These are phyloP conservation scores for Aricia agestis DNA, from an alignment of 1,140 invertebrate species.

Conservation along the genomic window DNA sequence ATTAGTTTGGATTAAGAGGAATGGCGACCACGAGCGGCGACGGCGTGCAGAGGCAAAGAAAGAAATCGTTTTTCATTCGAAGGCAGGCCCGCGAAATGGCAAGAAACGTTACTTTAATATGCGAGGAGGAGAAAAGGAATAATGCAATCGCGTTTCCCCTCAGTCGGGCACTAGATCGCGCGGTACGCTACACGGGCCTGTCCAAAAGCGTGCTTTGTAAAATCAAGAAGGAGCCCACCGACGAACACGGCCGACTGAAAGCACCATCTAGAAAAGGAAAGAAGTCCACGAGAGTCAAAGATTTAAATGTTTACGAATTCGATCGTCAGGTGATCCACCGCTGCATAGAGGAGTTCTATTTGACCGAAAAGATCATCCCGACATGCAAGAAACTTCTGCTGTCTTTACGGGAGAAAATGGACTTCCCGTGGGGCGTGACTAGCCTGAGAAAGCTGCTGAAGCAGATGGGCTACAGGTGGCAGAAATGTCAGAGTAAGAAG, in stretches of 20 bases:
- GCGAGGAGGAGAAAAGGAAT: conserved; percentile 24
- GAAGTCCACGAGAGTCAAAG: conserved; percentile 25
- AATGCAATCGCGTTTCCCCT: conserved; percentile 11
- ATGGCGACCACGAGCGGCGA: not conserved
- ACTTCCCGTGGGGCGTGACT: conserved; percentile 30
- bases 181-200: conserved; percentile 28
- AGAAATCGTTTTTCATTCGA: conserved; percentile 19
- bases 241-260: conserved; percentile 23
- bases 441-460: conserved; percentile 36
- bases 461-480: conserved; percentile 33
- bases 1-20: not conserved
- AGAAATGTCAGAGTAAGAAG: conserved; percentile 25
- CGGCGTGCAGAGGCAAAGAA: not conserved
- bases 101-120: conserved; percentile 23
- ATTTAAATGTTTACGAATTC: conserved; percentile 32
- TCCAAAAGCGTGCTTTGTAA: conserved; percentile 25
- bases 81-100: conserved; percentile 28
- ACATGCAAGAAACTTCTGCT: conserved; percentile 27
- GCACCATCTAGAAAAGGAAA: conserved; percentile 28
- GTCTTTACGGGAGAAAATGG: conserved; percentile 32
- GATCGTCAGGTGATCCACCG: conserved; percentile 28
- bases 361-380: conserved; percentile 28
- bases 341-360: conserved; percentile 26
- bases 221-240: conserved; percentile 26
- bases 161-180: conserved; percentile 21